Evolutionary conservation across 2,113 vertebrate genomes (phyloP), one percentile per base, ranked within the genome.

Genomic region (Camelus dromedarius): DNA sequence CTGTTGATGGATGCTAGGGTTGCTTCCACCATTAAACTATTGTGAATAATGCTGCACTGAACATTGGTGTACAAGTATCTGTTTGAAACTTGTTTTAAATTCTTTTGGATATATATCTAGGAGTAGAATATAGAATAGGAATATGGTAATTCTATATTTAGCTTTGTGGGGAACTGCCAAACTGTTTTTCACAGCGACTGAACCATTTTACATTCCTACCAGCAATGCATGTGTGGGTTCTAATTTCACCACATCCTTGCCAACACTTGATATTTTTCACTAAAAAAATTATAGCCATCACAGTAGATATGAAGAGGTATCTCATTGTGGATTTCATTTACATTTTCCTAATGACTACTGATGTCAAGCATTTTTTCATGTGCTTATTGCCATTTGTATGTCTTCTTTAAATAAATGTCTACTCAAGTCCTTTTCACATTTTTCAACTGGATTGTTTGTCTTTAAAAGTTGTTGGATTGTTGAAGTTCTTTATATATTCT

Each of bases 391-490:
- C 62, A 87, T 87, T 80, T 80, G 18, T n/a, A 32, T 81, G 38
- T 52, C 19, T 91, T 89, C 84, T 90, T 72, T 85, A 28, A 86
- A 62, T 42, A 70, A 86, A 35, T 64, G 0, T 72, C 54, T 79
- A 46, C 15, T 72, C 13, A 91, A 69, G 46, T 91, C 19, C 35
- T 89, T 75, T 90, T n/a, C 62, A 91, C 54, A 28, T 62, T 60
- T 91, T 77, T 70, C 15, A 85, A 6, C 70, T 70, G 28, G 8
- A 12, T 75, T 83, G 48, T 73, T 64, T 76, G 32, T 77, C 60
- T 93, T 81, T 91, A 35, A 70, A 35, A 60, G 30, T 75, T 89
- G 60, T 75, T 76, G 24, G 84, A 38, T 76, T 95, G 35, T 84
- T 67, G 24, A 8, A 13, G 30, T 48, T 75, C 48, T 66, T 66